A percentile compares a stretch with the other conserved stretches of the same genome.
Evolutionary conservation across 2,797 vertebrate genomes (phyloP).

Genomic region (Serranus cabrilla): DNA sequence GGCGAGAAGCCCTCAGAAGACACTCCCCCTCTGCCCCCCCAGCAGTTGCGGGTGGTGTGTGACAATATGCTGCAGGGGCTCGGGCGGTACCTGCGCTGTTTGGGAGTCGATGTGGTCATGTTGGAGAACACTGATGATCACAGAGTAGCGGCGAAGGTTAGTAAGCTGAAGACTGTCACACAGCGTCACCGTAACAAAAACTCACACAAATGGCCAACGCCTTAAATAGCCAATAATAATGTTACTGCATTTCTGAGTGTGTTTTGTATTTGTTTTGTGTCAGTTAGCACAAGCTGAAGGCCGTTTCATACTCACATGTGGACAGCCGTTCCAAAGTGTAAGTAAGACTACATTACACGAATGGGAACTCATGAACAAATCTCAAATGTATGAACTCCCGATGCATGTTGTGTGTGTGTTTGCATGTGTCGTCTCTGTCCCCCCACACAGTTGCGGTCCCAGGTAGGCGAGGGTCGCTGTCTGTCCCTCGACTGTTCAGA

Average conservation of each 20-base stretch:
- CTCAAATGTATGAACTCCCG: not conserved
- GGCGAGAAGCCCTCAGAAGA: slow-evolving; percentile 55
- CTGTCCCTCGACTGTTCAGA: slow-evolving; percentile 88
- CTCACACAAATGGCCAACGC: not conserved
- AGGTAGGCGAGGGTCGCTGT: slow-evolving; percentile 90
- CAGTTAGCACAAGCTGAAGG: slow-evolving; percentile 90
- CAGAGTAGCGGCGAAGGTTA: slow-evolving; percentile 88
- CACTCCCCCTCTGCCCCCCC: slow-evolving; percentile 66
- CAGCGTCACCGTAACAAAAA: no score
- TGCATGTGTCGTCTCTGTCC: slow-evolving; percentile 18
- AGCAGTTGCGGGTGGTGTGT: slow-evolving; percentile 89
- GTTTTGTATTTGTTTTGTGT: slow-evolving; percentile 41
- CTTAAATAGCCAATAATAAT: not conserved
- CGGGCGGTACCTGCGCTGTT: slow-evolving; percentile 89
- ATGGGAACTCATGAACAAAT: slow-evolving; percentile 8
- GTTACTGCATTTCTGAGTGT: not conserved
- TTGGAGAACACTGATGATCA: slow-evolving; percentile 89
- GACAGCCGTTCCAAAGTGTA: slow-evolving; percentile 90
- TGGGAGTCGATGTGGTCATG: slow-evolving; percentile 88
- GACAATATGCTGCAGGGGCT: slow-evolving; percentile 95
- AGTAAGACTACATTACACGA: slow-evolving; percentile 57
- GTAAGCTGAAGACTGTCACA: no score
- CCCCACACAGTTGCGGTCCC: slow-evolving; percentile 87
- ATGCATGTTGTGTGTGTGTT: not conserved
- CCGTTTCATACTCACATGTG: slow-evolving; percentile 91